Evolutionary conservation across 53 echinoderm and acorn worm species (phyloP).

Genomic region (Temnopleurus reevesii): DNA sequence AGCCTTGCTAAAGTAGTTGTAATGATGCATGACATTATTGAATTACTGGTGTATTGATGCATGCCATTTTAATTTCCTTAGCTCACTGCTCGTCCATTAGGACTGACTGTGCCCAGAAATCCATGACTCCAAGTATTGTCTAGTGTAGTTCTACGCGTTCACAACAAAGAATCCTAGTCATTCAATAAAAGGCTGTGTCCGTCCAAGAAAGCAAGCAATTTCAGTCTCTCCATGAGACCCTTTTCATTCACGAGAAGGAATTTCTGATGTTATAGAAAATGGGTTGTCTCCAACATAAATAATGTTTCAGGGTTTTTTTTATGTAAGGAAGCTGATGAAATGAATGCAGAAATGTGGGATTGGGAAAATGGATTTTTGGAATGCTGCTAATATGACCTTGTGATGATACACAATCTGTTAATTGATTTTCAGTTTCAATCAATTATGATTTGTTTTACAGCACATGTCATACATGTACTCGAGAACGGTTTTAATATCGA

Average conservation of each 20-base stretch:
- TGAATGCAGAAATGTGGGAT: not conserved
- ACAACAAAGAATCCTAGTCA: not conserved
- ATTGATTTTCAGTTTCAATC: not conserved
- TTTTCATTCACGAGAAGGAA: no score
- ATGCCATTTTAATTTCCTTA: conserved; percentile 44
- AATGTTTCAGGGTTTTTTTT: no score
- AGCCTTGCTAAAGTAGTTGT: not conserved
- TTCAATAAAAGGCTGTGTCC: no score
- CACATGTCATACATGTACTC: no score
- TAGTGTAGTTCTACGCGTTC: not conserved
- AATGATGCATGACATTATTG: conserved; percentile 36
- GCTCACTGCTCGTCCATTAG: not conserved
- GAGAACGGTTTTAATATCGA: not conserved
- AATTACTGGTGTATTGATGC: conserved; percentile 15
- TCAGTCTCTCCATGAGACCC: not conserved
- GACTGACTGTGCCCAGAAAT: not conserved
- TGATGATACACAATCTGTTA: not conserved
- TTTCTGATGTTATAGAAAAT: no score
- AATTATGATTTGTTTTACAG: not conserved
- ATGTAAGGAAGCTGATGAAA: no score
- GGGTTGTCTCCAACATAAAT: no score
- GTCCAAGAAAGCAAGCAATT: not conserved
- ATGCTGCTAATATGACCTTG: not conserved
- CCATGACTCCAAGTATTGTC: conserved; percentile 1
- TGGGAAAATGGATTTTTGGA: not conserved